These are phyloP conservation scores for Chelidonichthys spinosus DNA, from an alignment of 2,797 vertebrate species.

Conservation along the genomic window DNA sequence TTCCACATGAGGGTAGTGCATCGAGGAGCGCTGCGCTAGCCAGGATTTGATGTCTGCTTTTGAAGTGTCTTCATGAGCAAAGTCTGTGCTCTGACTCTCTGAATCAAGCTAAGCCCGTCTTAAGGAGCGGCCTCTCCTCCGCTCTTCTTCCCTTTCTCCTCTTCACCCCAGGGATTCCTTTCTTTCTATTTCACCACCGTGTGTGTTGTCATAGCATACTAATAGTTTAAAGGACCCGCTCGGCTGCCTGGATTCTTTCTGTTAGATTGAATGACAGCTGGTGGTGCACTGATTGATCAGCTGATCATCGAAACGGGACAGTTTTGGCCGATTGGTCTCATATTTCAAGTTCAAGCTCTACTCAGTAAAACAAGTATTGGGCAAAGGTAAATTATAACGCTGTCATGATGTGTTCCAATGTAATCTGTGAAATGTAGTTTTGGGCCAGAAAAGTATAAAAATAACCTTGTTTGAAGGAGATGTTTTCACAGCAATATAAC, in stretches of 20 bases:
- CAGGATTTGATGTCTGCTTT: conserved; percentile 80
- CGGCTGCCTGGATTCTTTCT: conserved; percentile 21
- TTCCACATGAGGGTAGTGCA: conserved; percentile 69
- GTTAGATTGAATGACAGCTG: conserved; percentile 7
- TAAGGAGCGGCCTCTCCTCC: conserved; percentile 74
- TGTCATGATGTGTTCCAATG: no score
- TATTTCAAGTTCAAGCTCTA: no score
- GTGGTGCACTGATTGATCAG: no score
- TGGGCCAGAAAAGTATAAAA: no score
- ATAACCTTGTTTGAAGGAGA: no score
- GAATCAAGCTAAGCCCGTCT: conserved; percentile 81
- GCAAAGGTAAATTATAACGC: no score
- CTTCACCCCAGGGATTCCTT: conserved; percentile 55
- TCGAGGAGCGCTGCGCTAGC: conserved; percentile 61
- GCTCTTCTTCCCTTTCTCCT: conserved; percentile 54
- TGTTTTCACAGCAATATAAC: no score
- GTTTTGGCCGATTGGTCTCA: no score
- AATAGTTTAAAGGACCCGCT: conserved; percentile 61
- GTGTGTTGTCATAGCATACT: conserved; percentile 70
- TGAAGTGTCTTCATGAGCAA: conserved; percentile 83
- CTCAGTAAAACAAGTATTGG: no score
- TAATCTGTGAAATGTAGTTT: no score
- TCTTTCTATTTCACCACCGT: conserved; percentile 51
- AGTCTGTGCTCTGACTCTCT: conserved; percentile 73
- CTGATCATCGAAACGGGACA: no score